Base-by-base conservation (phyloP, 2,888 invertebrate genomes). In the Taenaris catops region DNA sequence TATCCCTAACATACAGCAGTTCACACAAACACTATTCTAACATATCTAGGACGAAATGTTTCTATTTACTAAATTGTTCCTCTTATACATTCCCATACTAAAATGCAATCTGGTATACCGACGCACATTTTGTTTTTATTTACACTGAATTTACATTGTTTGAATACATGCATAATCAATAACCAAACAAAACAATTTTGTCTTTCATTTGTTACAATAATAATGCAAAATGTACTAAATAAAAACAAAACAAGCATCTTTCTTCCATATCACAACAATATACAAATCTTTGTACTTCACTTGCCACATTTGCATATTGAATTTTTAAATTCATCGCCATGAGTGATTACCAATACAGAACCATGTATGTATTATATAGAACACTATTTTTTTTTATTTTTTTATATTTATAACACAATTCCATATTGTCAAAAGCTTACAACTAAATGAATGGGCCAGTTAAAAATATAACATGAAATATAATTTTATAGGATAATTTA, bases 321-420 rank as follows among this genome's bases (percentile, higher is more conserved):
- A 38, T 33, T 37, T 23, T 35, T 50, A 50, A 46, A 46, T 48
- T 28, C 12, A 18, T 23, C n/a, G 4, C 16, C 11, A 28, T 21
- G 23, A 19, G 34, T 28, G 32, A 34, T 41, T 27, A 46, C 41
- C 34, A 41, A 41, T 48, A 46, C 36, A 47, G 34, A 49, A 40
- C 37, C n/a, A n/a, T n/a, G n/a, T n/a, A 46, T 38, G 25, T 43
- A 46, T 39, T 43, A 41, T 29, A 38, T 49, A 47, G 46, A 54
- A 38, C 40, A 43, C 40, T 31, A 40, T 60, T 69, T 73, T 75
- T 29, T 76, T 76, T 75, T 67, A 59, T 53, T 58, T 71, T 75
- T 67, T 57, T 52, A 46, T 61, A 66, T 70, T 76, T 68, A 69
- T 61, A 56, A 65, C 69, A 66, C 69, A 79, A 76, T 75, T 75